Conservation (phyloP, 2,888 invertebrate genomes). For the Drosophila yooni region DNA sequence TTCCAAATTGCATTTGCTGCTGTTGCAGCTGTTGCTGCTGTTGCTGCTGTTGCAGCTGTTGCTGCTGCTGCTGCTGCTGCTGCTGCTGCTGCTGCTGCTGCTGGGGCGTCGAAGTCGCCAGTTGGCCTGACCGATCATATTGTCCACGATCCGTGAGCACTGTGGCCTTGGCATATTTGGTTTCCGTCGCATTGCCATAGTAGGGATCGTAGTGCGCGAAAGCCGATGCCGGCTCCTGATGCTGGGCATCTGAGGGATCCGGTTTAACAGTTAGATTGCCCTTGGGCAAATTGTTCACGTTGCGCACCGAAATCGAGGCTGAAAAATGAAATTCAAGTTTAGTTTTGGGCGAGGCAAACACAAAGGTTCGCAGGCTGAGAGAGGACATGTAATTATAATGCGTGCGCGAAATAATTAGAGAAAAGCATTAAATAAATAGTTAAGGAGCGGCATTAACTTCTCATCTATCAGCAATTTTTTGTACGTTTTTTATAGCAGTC, state of each 20-base stretch:
- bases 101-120: constrained; percentile 74
- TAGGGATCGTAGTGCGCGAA: constrained; percentile 82
- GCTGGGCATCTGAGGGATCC: constrained; percentile 81
- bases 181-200: constrained; percentile 79
- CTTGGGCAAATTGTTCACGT: constrained; percentile 84
- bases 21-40: constrained; percentile 57
- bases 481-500: constrained; percentile 12
- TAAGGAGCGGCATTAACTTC: constrained; percentile 16
- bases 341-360: constrained; percentile 2
- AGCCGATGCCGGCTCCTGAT: constrained; percentile 60
- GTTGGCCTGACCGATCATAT: constrained; percentile 40
- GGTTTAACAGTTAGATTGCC: constrained; percentile 84
- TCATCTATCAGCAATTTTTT: constrained; percentile 4
- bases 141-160: constrained; percentile 77
- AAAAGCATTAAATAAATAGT: constrained; percentile 49
- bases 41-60: constrained; percentile 30
- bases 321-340: constrained; percentile 78
- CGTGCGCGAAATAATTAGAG: constrained; percentile 71
- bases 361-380: constrained; percentile 10
- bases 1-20: constrained; percentile 67
- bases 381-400: constrained; percentile 65
- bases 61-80: constrained; percentile 38
- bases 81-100: constrained; percentile 33
- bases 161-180: constrained; percentile 84
- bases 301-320: constrained; percentile 90